phyloP scores from a whole-genome alignment of 2,888 invertebrate species.

The Allophyes oxyacanthae region DNA sequence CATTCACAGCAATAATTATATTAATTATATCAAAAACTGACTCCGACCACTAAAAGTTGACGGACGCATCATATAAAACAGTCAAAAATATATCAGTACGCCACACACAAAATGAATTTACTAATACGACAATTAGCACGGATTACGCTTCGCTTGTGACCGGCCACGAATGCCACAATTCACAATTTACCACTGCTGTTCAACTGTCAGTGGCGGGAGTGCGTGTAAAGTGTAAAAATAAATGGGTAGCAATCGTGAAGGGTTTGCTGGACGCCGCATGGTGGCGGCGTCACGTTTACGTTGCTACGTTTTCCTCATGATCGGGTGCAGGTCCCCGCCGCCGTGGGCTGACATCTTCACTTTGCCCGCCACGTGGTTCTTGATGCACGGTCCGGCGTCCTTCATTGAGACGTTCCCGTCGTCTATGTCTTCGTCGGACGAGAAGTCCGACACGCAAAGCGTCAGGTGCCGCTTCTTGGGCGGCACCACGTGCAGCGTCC shows the following conservation, averaged over 20 bases:
- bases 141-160: constrained; percentile 45
- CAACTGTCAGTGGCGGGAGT: constrained; percentile 65
- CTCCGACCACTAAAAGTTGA: constrained; percentile 69
- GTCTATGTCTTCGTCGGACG: constrained; percentile 80
- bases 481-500: constrained; percentile 78
- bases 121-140: constrained; percentile 41
- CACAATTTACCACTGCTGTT: constrained; percentile 48
- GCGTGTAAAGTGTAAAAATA: constrained; percentile 66
- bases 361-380: constrained; percentile 71
- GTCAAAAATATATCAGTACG: constrained; percentile 63
- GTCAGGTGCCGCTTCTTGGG: constrained; percentile 83
- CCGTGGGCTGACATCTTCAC: constrained; percentile 82
- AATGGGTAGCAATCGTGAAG: constrained; percentile 54
- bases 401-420: constrained; percentile 71
- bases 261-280: constrained; percentile 33
- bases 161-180: constrained; percentile 44
- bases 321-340: constrained; percentile 82
- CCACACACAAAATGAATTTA: constrained; percentile 60
- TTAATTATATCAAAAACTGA: constrained; percentile 77
- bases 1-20: constrained; percentile 70
- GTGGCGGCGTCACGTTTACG: constrained; percentile 28
- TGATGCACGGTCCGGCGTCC: constrained; percentile 76
- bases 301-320: constrained; percentile 79
- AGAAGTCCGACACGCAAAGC: constrained; percentile 80
- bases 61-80: constrained; percentile 60